These are phyloP conservation scores for Pseudomyrmex dendroicus DNA, from an alignment of 1,140 invertebrate species.

Conservation along the genomic window DNA sequence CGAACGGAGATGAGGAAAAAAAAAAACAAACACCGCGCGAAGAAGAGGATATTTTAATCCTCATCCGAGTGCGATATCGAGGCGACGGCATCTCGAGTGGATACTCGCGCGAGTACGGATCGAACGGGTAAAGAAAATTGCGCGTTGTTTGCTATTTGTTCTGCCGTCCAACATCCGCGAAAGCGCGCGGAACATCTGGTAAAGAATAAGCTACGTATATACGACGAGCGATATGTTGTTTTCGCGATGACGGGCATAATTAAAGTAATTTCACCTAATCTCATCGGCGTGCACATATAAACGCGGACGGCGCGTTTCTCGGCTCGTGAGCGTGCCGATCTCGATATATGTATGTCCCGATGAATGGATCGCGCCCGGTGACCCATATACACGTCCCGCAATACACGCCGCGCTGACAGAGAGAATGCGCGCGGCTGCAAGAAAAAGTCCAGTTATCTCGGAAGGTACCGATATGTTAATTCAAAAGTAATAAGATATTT, in stretches of 20 bases:
- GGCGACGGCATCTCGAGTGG: no score
- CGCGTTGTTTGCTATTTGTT: no score
- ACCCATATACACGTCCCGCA: constrained; percentile 34
- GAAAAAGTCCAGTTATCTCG: constrained; percentile 72
- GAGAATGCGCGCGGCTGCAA: constrained; percentile 24
- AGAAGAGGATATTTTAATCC: constrained; percentile 2
- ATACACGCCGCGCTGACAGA: constrained; percentile 23
- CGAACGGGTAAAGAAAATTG: no score
- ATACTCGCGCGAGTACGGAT: no score
- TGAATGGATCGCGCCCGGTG: constrained; percentile 16
- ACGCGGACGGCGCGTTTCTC: not conserved
- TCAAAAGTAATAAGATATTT: constrained; percentile 78
- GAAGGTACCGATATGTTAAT: constrained; percentile 73
- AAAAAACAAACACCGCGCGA: not conserved
- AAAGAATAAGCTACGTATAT: not conserved
- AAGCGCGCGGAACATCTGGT: constrained; percentile 10
- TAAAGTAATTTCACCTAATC: constrained; percentile 9
- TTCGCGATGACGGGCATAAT: no score
- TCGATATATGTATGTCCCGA: not conserved
- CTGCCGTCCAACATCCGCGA: not conserved
- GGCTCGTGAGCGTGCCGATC: not conserved
- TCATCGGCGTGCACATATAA: not conserved
- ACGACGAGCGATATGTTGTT: not conserved
- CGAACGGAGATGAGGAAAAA: not conserved
- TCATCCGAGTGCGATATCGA: not conserved